Evolutionary conservation across 2,113 vertebrate species (phyloP).

Genomic region (Ciconia stormi): DNA sequence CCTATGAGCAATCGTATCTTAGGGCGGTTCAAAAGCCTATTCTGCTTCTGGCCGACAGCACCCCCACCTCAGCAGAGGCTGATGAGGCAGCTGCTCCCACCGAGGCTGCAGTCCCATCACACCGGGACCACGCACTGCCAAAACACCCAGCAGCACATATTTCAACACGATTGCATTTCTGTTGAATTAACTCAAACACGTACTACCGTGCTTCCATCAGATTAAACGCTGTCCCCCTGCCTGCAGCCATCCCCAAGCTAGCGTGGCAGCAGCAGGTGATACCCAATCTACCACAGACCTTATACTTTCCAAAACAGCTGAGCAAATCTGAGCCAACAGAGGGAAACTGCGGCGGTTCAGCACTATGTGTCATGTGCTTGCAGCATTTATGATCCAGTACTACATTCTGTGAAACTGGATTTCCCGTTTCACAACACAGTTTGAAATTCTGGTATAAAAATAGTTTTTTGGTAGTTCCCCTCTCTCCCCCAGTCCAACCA

Average conservation of each 20-base stretch:
- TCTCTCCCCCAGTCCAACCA: not conserved
- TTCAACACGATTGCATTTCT: not conserved
- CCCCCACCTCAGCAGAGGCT: not conserved
- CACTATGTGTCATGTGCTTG: not conserved
- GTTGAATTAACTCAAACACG: not conserved
- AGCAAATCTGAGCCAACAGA: not conserved
- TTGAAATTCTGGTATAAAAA: not conserved
- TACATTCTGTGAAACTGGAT: not conserved
- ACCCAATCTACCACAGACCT: not conserved
- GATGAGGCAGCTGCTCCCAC: not conserved
- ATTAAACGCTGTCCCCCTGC: not conserved
- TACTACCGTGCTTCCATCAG: not conserved
- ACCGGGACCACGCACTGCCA: not conserved
- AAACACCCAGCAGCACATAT: not conserved
- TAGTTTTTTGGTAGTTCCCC: not conserved
- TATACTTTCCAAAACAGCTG: not conserved
- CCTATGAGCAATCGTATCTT: not conserved
- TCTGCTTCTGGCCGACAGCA: not conserved
- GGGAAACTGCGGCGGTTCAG: not conserved
- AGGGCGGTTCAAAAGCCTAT: not conserved
- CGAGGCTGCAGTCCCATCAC: accelerated
- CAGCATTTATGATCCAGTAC: not conserved
- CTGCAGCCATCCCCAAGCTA: not conserved
- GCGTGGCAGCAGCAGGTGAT: not conserved
- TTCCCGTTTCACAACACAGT: not conserved